Evolutionary conservation across 2,113 vertebrate species (phyloP), one percentile per base, ranked within the genome.

Genomic region (Lepisosteus osseus): DNA sequence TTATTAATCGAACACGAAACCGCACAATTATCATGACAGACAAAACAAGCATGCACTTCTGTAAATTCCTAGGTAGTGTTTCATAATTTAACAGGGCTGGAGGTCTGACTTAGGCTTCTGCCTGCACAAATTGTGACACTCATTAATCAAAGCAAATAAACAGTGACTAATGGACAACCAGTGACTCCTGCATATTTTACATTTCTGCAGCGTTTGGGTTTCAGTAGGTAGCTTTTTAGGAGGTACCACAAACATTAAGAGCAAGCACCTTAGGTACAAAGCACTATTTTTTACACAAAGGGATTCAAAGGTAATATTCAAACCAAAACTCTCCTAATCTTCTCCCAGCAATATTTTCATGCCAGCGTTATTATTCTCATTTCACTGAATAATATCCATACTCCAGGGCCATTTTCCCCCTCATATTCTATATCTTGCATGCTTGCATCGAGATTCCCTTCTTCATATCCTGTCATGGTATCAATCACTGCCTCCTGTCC

Each of bases 401-500:
- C 93, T 93, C 87, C 84, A 86, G 89, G 88, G 88, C 91, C 92
- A 91, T 92, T 91, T 93, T 88, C 88, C 85, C 88, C 72, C 93
- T 91, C 92, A 91, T 94, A 94, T 95, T 94, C 92, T 91, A 88
- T 92, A 92, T 91, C 86, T 72, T 86, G 86, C 87, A 89, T 82
- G 87, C 88, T 87, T 83, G 89, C 86, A 91, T 91, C 87, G 86
- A 89, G 87, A 90, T 87, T 88, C 88, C 88, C 89, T 91, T 90
- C 91, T 85, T 97, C 95, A 97, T 95, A 97, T 95, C 93, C 94
- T 94, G 94, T 97, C 93, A 95, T 83, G 76, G 90, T 97, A 98
- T 99, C 96, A 96, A 98, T 99, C 97, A 98, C 91, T 90, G 91
- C 88, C 91, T 94, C 92, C 96, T 96, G 97, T 99, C 97, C 96